Base-by-base conservation (phyloP, 2,113 vertebrate genomes). In the Mionectes macconnelli region DNA sequence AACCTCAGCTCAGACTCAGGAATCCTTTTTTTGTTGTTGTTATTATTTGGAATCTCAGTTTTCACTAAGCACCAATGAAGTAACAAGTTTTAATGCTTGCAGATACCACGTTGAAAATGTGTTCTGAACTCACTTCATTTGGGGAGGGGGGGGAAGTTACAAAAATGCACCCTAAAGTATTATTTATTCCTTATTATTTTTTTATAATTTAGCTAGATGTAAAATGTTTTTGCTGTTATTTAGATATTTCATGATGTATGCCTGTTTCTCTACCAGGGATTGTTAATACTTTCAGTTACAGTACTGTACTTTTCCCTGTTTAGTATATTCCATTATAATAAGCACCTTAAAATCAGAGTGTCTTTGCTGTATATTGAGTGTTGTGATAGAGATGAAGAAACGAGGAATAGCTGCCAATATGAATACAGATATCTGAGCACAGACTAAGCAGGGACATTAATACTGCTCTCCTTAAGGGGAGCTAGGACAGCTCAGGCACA, bases 371-470 rank as follows among this genome's bases (percentile, higher is more conserved):
- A 24, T 4, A 1, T 23, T 57, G 55, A 52, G 30, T 47, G 21
- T 3, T 84, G 63, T 90, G 82, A 78, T 24, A 47, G 52, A 80
- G 90, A 88, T 40, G 72, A 70, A 19, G 50, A 44, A 74, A 27
- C 0, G 2, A 47, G 28, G 69, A 82, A 62, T 27, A 72, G 64
- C 59, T 63, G 49, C 63, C 75, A 73, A 15, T 28, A 33, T 55
- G 73, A 88, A 89, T 70, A 55, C 47, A 89, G 83, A 84, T 47
- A 74, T 88, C 72, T n/a, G 39, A 95, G 77, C 35, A 69, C 23
- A 56, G 50, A 24, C 44, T 49, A 31, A 82, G 52, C 37, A 52
- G 3, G 5, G 63, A 40, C 75, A 63, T 59, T 52, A 70, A 3
- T 78, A 35, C 20, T 69, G 13, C 33, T 25, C 45, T 90, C 57